A percentile compares a stretch with the other conserved stretches of the same genome.
phyloP scores from a whole-genome alignment of 2,888 invertebrate genomes.

The Eremobia ochroleuca region DNA sequence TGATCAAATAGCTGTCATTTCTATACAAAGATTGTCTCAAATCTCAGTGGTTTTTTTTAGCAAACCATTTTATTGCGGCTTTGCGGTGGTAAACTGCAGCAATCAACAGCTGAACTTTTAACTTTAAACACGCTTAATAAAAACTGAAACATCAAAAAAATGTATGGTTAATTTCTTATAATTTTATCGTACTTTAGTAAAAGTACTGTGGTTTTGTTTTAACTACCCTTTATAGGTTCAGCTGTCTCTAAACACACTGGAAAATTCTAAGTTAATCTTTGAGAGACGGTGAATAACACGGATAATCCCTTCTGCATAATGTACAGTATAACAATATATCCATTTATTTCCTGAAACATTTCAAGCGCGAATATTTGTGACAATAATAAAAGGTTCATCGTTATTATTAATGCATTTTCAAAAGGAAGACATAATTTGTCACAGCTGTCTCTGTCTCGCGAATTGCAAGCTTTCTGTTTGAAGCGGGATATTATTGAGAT shows the following conservation, averaged over 20 bases:
- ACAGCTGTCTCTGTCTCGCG: conserved; percentile 5
- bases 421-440: conserved; percentile 31
- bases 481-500: background rate
- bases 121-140: too few species aligned
- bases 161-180: too few species aligned
- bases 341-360: conserved; percentile 27
- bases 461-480: conserved; percentile 11
- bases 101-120: too few species aligned
- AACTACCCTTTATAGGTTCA: too few species aligned
- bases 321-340: background rate
- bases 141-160: too few species aligned
- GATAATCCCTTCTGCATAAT: background rate
- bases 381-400: conserved; percentile 13
- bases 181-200: too few species aligned
- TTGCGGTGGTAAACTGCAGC: too few species aligned
- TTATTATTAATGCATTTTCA: conserved; percentile 41
- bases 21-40: too few species aligned
- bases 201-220: too few species aligned
- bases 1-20: too few species aligned
- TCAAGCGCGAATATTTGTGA: conserved; percentile 22
- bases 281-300: background rate
- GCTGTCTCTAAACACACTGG: background rate
- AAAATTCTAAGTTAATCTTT: background rate
- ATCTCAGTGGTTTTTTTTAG: too few species aligned
- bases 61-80: too few species aligned